Percentiles rank a stretch among this genome's conserved stretches.
phyloP scores from a whole-genome alignment of 2,113 vertebrate genomes.

The Dissostichus mawsoni region DNA sequence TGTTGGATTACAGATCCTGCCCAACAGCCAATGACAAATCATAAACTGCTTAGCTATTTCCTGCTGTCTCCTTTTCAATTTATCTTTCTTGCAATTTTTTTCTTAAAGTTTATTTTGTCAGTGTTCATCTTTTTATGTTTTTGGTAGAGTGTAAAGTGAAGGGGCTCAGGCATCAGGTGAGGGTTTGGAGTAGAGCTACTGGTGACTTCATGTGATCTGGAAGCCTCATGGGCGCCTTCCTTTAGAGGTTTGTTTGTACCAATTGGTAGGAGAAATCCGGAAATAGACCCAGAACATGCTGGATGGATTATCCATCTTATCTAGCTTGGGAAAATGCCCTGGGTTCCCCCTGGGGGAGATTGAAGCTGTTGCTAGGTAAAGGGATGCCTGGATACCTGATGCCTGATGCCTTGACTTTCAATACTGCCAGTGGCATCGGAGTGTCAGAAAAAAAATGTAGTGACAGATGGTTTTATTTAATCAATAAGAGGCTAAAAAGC shows the following conservation, averaged over 20 bases:
- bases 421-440: no score
- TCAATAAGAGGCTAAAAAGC: no score
- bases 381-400: no score
- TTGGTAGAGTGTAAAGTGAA: background rate
- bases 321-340: no score
- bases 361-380: no score
- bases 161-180: background rate
- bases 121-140: background rate
- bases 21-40: constrained; percentile 18
- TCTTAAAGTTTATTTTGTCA: background rate
- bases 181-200: background rate
- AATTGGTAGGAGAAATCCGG: background rate
- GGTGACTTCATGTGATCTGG: background rate
- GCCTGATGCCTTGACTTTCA: no score
- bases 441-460: no score
- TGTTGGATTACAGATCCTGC: constrained; percentile 33
- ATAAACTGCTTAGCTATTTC: constrained; percentile 37
- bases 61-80: constrained; percentile 9
- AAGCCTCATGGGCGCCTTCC: background rate
- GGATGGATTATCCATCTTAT: no score
- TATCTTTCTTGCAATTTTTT: constrained; percentile 6
- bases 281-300: background rate
- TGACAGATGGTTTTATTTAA: no score
- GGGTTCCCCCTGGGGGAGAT: no score
- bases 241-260: background rate